Conservation (phyloP, 2,888 invertebrate genomes). For the Scaptomyza tumidula region DNA sequence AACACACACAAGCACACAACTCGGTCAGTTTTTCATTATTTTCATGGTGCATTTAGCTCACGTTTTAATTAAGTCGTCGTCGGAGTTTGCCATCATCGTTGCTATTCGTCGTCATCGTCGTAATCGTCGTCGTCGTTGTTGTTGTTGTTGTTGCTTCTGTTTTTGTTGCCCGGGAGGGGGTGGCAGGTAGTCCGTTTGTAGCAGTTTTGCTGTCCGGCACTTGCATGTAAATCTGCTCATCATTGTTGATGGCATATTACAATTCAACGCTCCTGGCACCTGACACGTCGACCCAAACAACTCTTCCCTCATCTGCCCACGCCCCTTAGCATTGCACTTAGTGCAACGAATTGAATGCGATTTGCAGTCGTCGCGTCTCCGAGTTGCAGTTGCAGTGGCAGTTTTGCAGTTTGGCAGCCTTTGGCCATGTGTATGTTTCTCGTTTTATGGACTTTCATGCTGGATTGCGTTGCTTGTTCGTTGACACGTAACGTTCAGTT, state of each 20-base stretch:
- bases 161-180: no score
- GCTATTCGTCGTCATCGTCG: slow-evolving; percentile 32
- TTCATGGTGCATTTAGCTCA: slow-evolving; percentile 79
- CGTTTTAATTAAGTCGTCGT: slow-evolving; percentile 81
- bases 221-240: slow-evolving; percentile 83
- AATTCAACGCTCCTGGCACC: slow-evolving; percentile 54
- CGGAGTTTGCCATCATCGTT: slow-evolving; percentile 38
- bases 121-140: slow-evolving; percentile 26
- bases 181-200: slow-evolving; percentile 12
- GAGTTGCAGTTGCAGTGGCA: slow-evolving; percentile 56
- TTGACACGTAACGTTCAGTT: slow-evolving; percentile 68
- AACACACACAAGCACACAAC: slow-evolving; percentile 42
- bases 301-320: background rate
- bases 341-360: slow-evolving; percentile 76
- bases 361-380: slow-evolving; percentile 79
- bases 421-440: slow-evolving; percentile 52
- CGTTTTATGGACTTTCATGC: slow-evolving; percentile 72
- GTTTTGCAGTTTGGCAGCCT: slow-evolving; percentile 47
- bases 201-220: slow-evolving; percentile 46
- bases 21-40: slow-evolving; percentile 80
- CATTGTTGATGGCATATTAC: slow-evolving; percentile 82
- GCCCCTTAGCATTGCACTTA: slow-evolving; percentile 1
- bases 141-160: background rate
- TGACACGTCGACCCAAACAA: slow-evolving; percentile 7
- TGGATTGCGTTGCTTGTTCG: slow-evolving; percentile 47